Conservation (phyloP, 2,113 vertebrate genomes). For the Axis porcinus region DNA sequence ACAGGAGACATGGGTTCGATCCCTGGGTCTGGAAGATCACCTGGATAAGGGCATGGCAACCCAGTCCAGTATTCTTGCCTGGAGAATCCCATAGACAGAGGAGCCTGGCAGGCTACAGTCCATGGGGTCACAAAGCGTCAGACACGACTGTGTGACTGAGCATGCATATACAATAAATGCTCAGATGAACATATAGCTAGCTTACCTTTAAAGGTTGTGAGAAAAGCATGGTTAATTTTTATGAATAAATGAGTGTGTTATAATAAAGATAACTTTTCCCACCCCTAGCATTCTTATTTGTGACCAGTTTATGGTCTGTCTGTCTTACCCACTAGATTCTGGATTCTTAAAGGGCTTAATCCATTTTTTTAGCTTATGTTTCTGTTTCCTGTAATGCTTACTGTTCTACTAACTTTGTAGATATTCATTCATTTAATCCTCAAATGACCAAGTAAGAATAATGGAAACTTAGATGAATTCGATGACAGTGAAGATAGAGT, state of each 20-base stretch:
- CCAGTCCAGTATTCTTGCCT: background rate
- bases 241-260: background rate
- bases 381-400: background rate
- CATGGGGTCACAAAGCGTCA: background rate
- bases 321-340: background rate
- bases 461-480: background rate
- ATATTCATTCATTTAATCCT: constrained; percentile 14
- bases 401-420: background rate
- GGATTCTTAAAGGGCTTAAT: background rate
- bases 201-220: background rate
- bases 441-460: background rate
- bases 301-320: background rate
- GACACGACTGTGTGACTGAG: background rate
- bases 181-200: background rate
- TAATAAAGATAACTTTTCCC: background rate
- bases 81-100: background rate
- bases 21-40: background rate
- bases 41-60: background rate
- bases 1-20: background rate
- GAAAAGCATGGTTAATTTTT: background rate
- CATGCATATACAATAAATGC: background rate
- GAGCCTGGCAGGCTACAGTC: background rate
- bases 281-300: background rate
- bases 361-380: background rate
- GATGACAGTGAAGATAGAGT: background rate